phyloP scores from a whole-genome alignment of 2,888 invertebrate genomes.

The Cordilura impudica region DNA sequence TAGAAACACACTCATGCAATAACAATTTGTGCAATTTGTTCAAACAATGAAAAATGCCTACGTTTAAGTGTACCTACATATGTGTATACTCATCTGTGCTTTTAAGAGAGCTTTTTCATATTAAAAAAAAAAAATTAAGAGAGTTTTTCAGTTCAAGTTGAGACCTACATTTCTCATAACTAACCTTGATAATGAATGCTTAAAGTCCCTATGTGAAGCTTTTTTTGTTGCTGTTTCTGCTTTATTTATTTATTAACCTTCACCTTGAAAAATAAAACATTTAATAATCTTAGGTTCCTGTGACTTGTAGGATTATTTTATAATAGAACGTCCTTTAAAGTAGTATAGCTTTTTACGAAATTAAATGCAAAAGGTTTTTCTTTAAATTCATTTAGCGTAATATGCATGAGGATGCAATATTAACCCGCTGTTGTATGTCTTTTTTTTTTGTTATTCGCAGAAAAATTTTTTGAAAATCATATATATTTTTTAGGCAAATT shows the following conservation, averaged over 20 bases:
- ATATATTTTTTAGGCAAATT: too few relatives aligned
- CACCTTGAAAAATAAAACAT: slow-evolving; percentile 50
- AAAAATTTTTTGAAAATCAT: too few relatives aligned
- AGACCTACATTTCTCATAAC: slow-evolving; percentile 49
- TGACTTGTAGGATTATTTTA: slow-evolving; percentile 19
- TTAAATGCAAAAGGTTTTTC: background rate
- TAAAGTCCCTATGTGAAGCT: slow-evolving; percentile 46
- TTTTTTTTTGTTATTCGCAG: background rate
- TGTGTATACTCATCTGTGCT: too few relatives aligned
- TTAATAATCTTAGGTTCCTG: slow-evolving; percentile 43
- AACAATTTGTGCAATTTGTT: background rate
- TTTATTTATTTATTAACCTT: slow-evolving; percentile 54
- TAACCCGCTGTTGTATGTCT: background rate
- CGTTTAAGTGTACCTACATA: background rate
- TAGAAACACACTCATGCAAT: background rate
- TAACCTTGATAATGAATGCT: slow-evolving; percentile 62
- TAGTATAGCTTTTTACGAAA: background rate
- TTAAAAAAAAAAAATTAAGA: slow-evolving; percentile 22
- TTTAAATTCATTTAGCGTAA: background rate
- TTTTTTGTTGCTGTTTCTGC: slow-evolving; percentile 13
- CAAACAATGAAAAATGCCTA: background rate
- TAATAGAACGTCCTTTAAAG: background rate
- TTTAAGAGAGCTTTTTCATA: background rate
- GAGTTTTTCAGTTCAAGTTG: background rate
- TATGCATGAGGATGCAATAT: too few relatives aligned